phyloP scores from a whole-genome alignment of 1,140 invertebrate species.

The Neocloeon triangulifer region DNA sequence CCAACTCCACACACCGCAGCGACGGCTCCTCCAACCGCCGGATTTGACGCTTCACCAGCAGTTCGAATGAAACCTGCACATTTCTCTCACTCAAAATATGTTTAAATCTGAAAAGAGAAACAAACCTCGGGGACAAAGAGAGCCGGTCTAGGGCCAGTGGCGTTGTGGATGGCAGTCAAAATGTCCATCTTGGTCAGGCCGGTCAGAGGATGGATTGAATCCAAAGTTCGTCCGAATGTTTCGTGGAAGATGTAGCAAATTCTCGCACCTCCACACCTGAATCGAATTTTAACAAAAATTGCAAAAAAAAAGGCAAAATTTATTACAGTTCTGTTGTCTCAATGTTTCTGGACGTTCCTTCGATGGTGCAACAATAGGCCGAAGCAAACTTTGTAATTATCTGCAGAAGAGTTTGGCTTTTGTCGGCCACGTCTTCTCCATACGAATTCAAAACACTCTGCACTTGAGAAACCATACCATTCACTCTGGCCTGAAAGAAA shows the following conservation, averaged over 20 bases:
- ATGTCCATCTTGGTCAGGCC: slow-evolving; percentile 88
- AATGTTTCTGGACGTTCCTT: slow-evolving; percentile 91
- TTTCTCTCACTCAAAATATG: too few species aligned
- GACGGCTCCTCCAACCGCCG: slow-evolving; percentile 88
- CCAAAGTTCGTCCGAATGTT: slow-evolving; percentile 80
- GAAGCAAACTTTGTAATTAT: slow-evolving; percentile 99
- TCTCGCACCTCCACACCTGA: slow-evolving; percentile 93
- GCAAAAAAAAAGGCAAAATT: too few species aligned
- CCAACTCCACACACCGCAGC: slow-evolving; percentile 88
- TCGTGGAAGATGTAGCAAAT: slow-evolving; percentile 99
- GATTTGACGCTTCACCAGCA: slow-evolving; percentile 94
- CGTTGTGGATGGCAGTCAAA: slow-evolving; percentile 93
- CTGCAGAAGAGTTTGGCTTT: slow-evolving; percentile 86
- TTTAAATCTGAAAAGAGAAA: too few species aligned
- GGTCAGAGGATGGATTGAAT: slow-evolving; percentile 81
- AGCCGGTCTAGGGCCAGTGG: slow-evolving; percentile 88
- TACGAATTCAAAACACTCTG: slow-evolving; percentile 88
- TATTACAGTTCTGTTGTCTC: slow-evolving; percentile 93
- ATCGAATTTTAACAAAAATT: too few species aligned
- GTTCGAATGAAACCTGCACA: slow-evolving; percentile 41
- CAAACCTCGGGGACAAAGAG: slow-evolving; percentile 88
- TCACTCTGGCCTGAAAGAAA: slow-evolving; percentile 82
- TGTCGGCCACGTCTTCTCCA: slow-evolving; percentile 90
- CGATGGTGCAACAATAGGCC: slow-evolving; percentile 93
- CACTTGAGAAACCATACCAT: slow-evolving; percentile 93